phyloP scores from a whole-genome alignment of 2,888 invertebrate species.

The Listrodromus nycthemerus region DNA sequence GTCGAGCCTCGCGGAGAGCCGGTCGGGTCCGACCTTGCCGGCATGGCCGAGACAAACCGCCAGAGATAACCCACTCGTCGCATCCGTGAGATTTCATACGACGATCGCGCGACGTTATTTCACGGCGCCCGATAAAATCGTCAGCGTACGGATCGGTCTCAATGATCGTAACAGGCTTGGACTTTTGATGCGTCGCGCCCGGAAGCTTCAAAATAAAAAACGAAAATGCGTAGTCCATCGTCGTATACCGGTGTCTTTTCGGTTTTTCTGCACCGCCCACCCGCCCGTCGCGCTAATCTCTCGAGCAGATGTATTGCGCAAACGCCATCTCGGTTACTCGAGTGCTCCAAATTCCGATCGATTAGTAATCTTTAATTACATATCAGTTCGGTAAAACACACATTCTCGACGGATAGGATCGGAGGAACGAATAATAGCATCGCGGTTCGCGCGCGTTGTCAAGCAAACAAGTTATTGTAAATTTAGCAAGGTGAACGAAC shows the following conservation, averaged over 20 bases:
- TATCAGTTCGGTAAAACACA: constrained; percentile 10
- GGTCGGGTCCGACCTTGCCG: constrained; percentile 29
- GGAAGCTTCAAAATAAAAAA: neutral
- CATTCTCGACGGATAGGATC: constrained; percentile 7
- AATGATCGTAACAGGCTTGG: constrained; percentile 7
- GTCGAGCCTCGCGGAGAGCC: constrained; percentile 5
- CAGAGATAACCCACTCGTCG: constrained; percentile 18
- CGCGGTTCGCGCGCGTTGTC: too few relatives aligned
- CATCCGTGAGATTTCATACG: constrained; percentile 5
- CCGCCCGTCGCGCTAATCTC: constrained; percentile 52
- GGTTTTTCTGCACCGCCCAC: constrained; percentile 25
- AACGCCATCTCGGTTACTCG: neutral
- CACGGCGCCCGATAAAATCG: constrained; percentile 30
- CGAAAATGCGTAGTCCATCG: constrained; percentile 14
- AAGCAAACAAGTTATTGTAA: too few relatives aligned
- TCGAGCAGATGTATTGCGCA: constrained; percentile 48
- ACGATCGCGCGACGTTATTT: constrained; percentile 25
- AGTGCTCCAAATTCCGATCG: constrained; percentile 61
- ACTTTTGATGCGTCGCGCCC: neutral
- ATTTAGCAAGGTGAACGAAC: too few relatives aligned
- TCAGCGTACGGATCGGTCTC: neutral
- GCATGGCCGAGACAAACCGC: constrained; percentile 7
- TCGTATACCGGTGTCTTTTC: constrained; percentile 32
- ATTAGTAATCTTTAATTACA: constrained; percentile 57
- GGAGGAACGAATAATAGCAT: constrained; percentile 2